Base-by-base conservation (phyloP, 2,888 invertebrate species). In the Tachystola acroxantha region DNA sequence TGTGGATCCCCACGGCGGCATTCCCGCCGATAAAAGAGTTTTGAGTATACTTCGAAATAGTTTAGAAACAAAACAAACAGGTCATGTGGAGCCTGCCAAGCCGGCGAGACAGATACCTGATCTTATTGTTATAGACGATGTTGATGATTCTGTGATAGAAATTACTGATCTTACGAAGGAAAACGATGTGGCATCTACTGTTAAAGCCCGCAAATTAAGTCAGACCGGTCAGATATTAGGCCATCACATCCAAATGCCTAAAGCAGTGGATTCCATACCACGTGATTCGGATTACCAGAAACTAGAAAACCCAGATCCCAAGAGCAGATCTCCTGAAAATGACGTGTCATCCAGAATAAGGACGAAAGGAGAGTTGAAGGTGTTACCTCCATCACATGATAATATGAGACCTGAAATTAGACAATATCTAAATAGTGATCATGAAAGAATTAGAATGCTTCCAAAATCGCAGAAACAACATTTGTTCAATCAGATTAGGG, bases 301-400 rank as follows among this genome's bases (percentile, higher is more conserved):
- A 45, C 53, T 45, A 42, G 71, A 79, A 33, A 76, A 55, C 37
- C 45, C 48, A 28, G 78, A 84, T 33, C 31, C 56, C 13, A 78
- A 80, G 55, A 68, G 69, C 25, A 80, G 73, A 56, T 76, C 79
- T 25, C 78, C 81, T 12, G 87, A 87, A 66, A 78, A 72, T 40
- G 88, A 88, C 45, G 81, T 92, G 30, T 91, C 92, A 25, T 91
- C 94, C 7, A 88, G 95, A 60, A 95, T 96, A 58, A 88, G 95
- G 48, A 96, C 96, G 2, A 96, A 96, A 79, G 96, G 94, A 1
- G 96, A 96, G 76, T 78, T 95, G 26, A 96, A 96, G 74, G 89
- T 76, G 22, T 75, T 81, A 76, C 84, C 79, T 16, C 78, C 81
- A n/a, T 73, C 80, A 27, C 73, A 78, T 55, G 80, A 82, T 39